Conservation (phyloP, 2,888 invertebrate genomes). For the Latrodectus hesperus region DNA sequence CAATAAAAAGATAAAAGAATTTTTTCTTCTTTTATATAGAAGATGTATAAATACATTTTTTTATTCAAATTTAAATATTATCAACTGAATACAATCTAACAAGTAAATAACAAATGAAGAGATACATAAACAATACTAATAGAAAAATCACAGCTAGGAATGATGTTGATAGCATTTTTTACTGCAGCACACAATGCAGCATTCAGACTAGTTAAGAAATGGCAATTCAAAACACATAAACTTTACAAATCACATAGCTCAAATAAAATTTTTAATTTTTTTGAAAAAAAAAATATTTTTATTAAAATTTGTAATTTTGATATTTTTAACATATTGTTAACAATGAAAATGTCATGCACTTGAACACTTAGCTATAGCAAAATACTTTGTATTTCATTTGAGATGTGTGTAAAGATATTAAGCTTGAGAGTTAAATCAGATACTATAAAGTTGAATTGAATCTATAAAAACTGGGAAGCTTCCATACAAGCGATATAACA, state of each 20-base stretch:
- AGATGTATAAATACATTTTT: not conserved
- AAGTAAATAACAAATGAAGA: conserved; percentile 7
- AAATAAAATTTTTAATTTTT: not conserved
- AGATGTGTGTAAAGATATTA: too few relatives aligned
- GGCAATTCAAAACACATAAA: conserved; percentile 22
- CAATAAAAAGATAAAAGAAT: not conserved
- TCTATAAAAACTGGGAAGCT: too few relatives aligned
- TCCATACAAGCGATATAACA: too few relatives aligned
- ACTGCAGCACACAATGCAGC: conserved; percentile 40
- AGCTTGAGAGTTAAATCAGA: too few relatives aligned
- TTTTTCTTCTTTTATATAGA: not conserved
- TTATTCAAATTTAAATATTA: not conserved
- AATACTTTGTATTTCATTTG: too few relatives aligned
- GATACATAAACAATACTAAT: conserved; percentile 39
- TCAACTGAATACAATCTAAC: too few relatives aligned
- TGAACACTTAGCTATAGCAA: too few relatives aligned
- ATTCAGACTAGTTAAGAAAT: conserved; percentile 59
- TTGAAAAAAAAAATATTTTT: not conserved
- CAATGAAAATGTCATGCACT: too few relatives aligned
- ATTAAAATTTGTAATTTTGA: not conserved
- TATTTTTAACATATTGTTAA: too few relatives aligned
- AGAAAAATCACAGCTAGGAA: conserved; percentile 61
- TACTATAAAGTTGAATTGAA: too few relatives aligned
- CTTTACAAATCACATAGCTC: not conserved
- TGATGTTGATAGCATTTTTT: conserved; percentile 29